phyloP scores from a whole-genome alignment of 2,113 vertebrate species.

The Paradoxurus hermaphroditus region DNA sequence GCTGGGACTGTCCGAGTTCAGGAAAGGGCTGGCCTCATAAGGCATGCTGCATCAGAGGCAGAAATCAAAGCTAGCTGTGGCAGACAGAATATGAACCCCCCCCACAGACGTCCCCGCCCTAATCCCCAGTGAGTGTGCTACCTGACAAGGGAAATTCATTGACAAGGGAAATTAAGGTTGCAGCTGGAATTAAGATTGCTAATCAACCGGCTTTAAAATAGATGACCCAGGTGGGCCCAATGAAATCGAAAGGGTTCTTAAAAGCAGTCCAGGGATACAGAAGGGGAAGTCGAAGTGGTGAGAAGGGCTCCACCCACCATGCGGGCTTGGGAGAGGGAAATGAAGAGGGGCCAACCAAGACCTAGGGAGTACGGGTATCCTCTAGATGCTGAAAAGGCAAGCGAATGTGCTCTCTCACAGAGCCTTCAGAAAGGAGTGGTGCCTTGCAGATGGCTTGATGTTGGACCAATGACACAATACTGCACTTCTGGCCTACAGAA shows the following conservation, averaged over 20 bases:
- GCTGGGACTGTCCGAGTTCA: background rate
- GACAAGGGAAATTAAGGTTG: background rate
- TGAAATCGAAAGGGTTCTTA: background rate
- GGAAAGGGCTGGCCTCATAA: background rate
- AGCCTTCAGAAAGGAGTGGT: background rate
- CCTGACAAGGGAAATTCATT: background rate
- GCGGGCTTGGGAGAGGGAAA: background rate
- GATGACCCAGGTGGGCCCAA: background rate
- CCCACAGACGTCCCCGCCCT: background rate
- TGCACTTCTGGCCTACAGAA: background rate
- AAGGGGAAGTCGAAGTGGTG: background rate
- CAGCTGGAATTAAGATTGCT: background rate
- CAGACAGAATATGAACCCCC: background rate
- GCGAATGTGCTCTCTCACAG: background rate
- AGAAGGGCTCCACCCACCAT: background rate
- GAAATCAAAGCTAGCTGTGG: background rate
- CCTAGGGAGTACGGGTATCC: background rate
- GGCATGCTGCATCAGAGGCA: background rate
- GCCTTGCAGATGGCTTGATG: background rate
- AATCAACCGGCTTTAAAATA: background rate
- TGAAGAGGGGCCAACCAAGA: background rate
- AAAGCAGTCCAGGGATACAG: background rate
- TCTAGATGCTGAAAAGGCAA: background rate
- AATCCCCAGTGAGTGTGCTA: background rate
- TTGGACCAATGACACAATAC: background rate